Evolutionary conservation across 2,113 vertebrate species (phyloP).

Genomic region (Phainopepla nitens): DNA sequence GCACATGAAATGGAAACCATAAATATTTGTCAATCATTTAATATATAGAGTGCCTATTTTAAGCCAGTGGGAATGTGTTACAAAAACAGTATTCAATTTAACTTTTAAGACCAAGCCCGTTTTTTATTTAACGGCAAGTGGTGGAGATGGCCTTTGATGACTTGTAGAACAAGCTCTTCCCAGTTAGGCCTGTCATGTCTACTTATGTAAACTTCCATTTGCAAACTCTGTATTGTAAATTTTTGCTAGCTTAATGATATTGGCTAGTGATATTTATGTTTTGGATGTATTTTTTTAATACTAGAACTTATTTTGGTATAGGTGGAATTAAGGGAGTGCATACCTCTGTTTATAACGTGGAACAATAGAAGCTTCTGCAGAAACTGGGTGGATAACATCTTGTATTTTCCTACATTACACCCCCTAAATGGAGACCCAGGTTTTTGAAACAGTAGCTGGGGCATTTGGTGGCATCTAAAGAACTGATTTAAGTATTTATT

Average conservation of each 20-base stretch:
- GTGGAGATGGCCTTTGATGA: background rate
- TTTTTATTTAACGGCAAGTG: background rate
- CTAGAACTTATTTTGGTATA: background rate
- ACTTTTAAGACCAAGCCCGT: background rate
- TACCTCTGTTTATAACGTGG: background rate
- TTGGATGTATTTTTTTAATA: background rate
- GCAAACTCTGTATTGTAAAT: rapidly evolving
- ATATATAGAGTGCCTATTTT: background rate
- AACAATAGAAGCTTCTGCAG: background rate
- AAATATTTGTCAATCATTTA: background rate
- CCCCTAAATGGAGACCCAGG: background rate
- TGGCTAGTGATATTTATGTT: background rate
- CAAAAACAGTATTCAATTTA: background rate
- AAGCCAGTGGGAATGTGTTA: background rate
- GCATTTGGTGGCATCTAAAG: background rate
- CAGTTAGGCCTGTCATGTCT: background rate
- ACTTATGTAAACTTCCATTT: background rate
- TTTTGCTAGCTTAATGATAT: background rate
- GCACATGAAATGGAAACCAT: background rate
- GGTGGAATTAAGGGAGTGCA: background rate
- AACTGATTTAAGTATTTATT: background rate
- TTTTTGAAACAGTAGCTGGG: background rate
- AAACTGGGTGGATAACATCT: background rate
- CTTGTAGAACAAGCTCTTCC: background rate
- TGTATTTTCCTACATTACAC: background rate